Percentiles rank a stretch among this genome's conserved stretches.
Conservation (phyloP, 2,888 invertebrate species). For the Eucera pruinosa region DNA sequence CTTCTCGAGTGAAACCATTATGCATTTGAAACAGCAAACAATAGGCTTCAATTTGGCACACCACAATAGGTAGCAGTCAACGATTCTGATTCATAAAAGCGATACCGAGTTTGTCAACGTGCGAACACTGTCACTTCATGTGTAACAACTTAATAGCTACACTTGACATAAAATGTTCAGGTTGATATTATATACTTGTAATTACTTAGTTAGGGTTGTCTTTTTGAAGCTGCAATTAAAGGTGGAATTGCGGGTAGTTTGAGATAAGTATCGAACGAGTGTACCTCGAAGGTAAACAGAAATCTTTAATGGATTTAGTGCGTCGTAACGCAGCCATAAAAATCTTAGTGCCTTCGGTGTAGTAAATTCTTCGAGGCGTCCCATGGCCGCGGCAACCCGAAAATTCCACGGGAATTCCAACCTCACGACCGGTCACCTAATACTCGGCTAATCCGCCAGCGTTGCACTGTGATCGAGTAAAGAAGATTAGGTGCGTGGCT, state of each 20-base stretch:
- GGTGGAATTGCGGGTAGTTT: too few relatives aligned
- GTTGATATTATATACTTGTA: too few relatives aligned
- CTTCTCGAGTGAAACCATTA: too few relatives aligned
- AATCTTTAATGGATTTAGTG: constrained; percentile 42
- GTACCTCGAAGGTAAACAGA: constrained; percentile 11
- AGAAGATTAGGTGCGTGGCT: constrained; percentile 62
- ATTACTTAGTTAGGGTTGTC: too few relatives aligned
- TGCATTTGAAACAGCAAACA: too few relatives aligned
- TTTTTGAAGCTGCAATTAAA: background rate
- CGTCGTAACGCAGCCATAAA: constrained; percentile 54
- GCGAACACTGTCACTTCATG: too few relatives aligned
- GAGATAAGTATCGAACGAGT: constrained; percentile 8
- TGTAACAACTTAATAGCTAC: too few relatives aligned
- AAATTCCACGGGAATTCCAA: constrained; percentile 69
- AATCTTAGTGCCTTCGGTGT: constrained; percentile 50
- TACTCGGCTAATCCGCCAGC: constrained; percentile 65
- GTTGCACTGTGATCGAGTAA: constrained; percentile 58
- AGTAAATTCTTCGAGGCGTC: constrained; percentile 66
- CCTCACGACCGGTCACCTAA: constrained; percentile 63
- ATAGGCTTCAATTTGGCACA: too few relatives aligned
- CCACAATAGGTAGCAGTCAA: too few relatives aligned
- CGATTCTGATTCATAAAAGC: too few relatives aligned
- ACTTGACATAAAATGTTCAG: too few relatives aligned
- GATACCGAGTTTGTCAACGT: too few relatives aligned
- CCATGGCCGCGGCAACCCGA: constrained; percentile 53